Conservation (phyloP, 2,113 vertebrate genomes). For the Actenoides lindsayi region DNA sequence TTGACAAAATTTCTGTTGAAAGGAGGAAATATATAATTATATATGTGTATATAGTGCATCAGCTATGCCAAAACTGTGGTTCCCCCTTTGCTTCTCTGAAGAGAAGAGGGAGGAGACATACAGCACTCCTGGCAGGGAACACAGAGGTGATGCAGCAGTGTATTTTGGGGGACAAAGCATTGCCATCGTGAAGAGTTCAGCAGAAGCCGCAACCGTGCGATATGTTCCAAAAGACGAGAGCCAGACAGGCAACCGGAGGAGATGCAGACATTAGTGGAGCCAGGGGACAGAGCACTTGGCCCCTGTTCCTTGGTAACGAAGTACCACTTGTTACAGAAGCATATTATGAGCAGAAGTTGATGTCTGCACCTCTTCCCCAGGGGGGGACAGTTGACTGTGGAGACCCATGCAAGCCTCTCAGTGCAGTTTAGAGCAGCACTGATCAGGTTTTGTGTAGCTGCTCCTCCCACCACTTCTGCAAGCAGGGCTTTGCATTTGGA, state of each 20-base stretch:
- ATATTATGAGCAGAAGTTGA: neutral
- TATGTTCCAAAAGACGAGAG: neutral
- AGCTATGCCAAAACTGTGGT: neutral
- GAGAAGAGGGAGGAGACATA: neutral
- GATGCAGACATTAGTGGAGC: neutral
- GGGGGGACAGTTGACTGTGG: neutral
- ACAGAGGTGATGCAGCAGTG: accelerated
- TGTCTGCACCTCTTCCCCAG: neutral
- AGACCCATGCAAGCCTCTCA: neutral
- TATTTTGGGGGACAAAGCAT: neutral
- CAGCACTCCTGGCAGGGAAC: neutral
- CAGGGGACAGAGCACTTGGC: neutral
- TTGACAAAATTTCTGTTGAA: neutral
- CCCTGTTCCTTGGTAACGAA: neutral
- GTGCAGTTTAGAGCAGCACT: neutral
- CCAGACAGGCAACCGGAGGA: neutral
- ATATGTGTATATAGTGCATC: too few species aligned
- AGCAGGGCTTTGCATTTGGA: neutral
- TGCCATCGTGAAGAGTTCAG: neutral
- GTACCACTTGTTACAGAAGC: neutral
- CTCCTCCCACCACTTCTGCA: neutral
- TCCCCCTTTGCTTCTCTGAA: neutral
- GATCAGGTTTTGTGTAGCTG: neutral
- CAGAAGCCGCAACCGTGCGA: neutral
- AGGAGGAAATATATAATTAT: neutral